Evolutionary conservation across 1,140 invertebrate genomes (phyloP).

Genomic region (Neodiprion lecontei): DNA sequence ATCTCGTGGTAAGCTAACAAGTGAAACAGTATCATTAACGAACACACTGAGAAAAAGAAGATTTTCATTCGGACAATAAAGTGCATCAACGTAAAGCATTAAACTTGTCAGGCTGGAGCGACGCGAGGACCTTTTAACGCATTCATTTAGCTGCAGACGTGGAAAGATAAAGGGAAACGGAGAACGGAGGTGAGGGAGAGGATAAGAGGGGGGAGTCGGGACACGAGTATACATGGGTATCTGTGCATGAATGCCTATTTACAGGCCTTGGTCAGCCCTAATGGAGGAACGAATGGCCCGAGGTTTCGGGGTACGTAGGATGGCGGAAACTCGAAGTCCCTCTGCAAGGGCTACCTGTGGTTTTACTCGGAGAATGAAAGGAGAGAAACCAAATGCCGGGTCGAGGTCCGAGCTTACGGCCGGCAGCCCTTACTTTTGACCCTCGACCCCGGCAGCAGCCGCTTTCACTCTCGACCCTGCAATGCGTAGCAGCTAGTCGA

Average conservation of each 20-base stretch:
- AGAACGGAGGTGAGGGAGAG: too few relatives aligned
- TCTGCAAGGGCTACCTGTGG: neutral
- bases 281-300: slow-evolving; percentile 4
- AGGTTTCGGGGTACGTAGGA: neutral
- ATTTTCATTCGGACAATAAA: too few relatives aligned
- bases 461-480: neutral
- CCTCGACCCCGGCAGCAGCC: neutral
- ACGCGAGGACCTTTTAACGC: neutral
- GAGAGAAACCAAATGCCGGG: too few relatives aligned
- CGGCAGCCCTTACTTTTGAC: neutral
- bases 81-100: too few relatives aligned
- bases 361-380: neutral
- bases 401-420: neutral
- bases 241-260: slow-evolving; percentile 7
- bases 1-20: too few relatives aligned
- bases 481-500: neutral
- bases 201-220: too few relatives aligned
- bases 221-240: neutral
- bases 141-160: neutral
- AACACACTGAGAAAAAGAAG: too few relatives aligned
- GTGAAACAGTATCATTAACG: too few relatives aligned
- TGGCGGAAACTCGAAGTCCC: neutral
- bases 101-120: too few relatives aligned
- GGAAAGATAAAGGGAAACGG: neutral
- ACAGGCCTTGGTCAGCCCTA: slow-evolving; percentile 6